Evolutionary conservation across 2,797 vertebrate species (phyloP).

Genomic region (Acanthurus lineatus): DNA sequence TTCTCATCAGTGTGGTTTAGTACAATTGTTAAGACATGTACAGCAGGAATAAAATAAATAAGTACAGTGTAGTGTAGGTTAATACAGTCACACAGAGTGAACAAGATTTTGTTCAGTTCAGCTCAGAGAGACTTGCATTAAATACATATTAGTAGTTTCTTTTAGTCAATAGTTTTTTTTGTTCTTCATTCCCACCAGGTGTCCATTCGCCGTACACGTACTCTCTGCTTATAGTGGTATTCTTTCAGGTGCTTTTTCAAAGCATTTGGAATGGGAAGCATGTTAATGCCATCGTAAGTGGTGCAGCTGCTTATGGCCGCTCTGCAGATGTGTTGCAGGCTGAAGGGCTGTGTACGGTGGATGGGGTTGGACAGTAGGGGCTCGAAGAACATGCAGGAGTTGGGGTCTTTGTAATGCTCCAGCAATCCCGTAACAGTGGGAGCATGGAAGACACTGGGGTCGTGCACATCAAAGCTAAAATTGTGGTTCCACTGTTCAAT

Average conservation of each 20-base stretch:
- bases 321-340: conserved; percentile 88
- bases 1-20: conserved; percentile 68
- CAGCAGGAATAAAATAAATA: conserved; percentile 79
- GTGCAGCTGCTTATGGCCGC: conserved; percentile 87
- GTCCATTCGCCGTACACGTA: conserved; percentile 87
- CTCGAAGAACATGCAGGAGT: conserved; percentile 92
- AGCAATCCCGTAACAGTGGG: conserved; percentile 87
- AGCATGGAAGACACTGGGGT: conserved; percentile 90
- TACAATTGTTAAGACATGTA: conserved; percentile 68
- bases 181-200: conserved; percentile 85
- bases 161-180: conserved; percentile 14
- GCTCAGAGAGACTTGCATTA: conserved; percentile 16
- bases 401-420: conserved; percentile 92
- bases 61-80: conserved; percentile 67
- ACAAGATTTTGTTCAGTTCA: conserved; percentile 39
- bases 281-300: conserved; percentile 88
- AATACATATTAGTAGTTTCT: conserved; percentile 48
- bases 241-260: conserved; percentile 91
- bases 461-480: conserved; percentile 91
- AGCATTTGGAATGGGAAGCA: conserved; percentile 87
- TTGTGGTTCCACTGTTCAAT: conserved; percentile 93
- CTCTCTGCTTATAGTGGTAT: conserved; percentile 91
- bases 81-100: conserved; percentile 50
- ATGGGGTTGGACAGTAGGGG: conserved; percentile 89
- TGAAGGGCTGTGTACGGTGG: conserved; percentile 86